Conservation (phyloP, 2,113 vertebrate species). For the Podarcis raffonei region DNA sequence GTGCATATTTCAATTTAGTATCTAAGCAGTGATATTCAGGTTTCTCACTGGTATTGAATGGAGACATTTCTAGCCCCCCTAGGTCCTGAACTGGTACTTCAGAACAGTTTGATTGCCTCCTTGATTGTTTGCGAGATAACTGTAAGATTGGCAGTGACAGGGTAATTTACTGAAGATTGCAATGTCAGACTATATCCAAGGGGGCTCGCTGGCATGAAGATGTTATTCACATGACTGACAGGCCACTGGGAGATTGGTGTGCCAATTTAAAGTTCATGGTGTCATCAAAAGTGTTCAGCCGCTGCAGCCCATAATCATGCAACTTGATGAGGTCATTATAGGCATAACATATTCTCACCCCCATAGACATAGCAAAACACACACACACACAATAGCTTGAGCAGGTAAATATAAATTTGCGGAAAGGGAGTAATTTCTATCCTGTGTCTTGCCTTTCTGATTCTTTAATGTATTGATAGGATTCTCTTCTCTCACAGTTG, state of each 20-base stretch:
- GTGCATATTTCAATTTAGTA: conserved; percentile 18
- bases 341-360: conserved; percentile 43
- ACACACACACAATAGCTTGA: background rate
- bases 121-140: conserved; percentile 85
- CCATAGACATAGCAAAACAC: conserved; percentile 40
- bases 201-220: conserved; percentile 75
- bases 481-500: conserved; percentile 42
- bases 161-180: conserved; percentile 85
- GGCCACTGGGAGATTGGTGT: conserved; percentile 74
- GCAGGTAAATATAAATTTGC: conserved; percentile 57
- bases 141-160: conserved; percentile 82
- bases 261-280: conserved; percentile 76
- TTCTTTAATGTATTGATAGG: conserved; percentile 39
- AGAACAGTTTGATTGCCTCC: conserved; percentile 80
- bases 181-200: conserved; percentile 78
- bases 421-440: conserved; percentile 34
- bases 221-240: conserved; percentile 78
- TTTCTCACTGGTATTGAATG: conserved; percentile 58
- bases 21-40: conserved; percentile 31
- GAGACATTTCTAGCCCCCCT: conserved; percentile 67
- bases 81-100: conserved; percentile 78
- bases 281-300: conserved; percentile 55
- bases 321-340: conserved; percentile 72
- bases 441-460: conserved; percentile 22
- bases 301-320: conserved; percentile 66